Evolutionary conservation across 2,113 vertebrate genomes (phyloP), one percentile per base, ranked within the genome.

Genomic region (Poeciliopsis prolifica): DNA sequence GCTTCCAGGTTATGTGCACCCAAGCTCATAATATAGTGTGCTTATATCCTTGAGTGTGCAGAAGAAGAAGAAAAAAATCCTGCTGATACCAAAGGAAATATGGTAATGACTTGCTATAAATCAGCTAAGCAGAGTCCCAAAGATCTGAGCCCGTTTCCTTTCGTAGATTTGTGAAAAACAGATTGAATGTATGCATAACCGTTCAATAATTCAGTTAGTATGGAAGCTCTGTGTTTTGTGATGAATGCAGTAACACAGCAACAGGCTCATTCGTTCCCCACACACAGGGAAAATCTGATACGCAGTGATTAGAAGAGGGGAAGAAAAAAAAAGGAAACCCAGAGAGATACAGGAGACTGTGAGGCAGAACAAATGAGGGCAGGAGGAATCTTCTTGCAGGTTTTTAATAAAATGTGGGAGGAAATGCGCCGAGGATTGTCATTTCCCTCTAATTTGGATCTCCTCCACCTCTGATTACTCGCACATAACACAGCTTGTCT

Each of bases 151-250:
- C 30, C 44, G 24, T 44, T 54, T 61, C 70, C 70, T 75, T 29
- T 24, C 19, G 44, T 54, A 75, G 68, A 70, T 31, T 28, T 54
- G 28, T 65, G 62, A 69, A 66, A 76, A 80, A 44, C 28, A 68
- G 68, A 89, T 74, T 72, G 69, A 77, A 79, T 24, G 61, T 51
- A 75, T 71, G 81, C 82, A 58, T 68, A 76, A 82, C 63, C 1
- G 58, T 76, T 87, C 74, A 84, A 88, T 90, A 87, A 88, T 85
- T 85, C 81, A 87, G 68, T 81, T 73, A 76, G 68, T 65, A 2
- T 51, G 73, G 79, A 81, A 70, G 60, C 75, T 30, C 48, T 48
- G 70, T 77, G 77, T 76, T 58, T 79, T 76, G 67, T 58, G 68
- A 83, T 33, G 35, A 76, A 73, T 31, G 72, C 81, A 48, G 83